Evolutionary conservation across 2,888 invertebrate species (phyloP).

Genomic region (Myopa tessellatipennis): DNA sequence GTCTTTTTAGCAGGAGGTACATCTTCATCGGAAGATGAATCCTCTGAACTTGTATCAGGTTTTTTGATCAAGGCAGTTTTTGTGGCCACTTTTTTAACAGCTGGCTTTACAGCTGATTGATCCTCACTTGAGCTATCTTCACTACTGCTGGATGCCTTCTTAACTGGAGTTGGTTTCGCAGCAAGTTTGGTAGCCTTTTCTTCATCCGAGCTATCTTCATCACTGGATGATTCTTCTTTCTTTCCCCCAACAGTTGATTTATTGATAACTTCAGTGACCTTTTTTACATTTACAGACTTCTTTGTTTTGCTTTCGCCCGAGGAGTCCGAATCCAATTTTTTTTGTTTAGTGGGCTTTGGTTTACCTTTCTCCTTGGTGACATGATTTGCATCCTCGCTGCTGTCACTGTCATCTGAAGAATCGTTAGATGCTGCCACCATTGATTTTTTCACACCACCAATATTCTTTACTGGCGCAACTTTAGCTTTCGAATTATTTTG

Average conservation of each 20-base stretch:
- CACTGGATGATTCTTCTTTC: constrained; percentile 41
- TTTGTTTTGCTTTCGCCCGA: too few species aligned
- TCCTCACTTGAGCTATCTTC: constrained; percentile 49
- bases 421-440: too few species aligned
- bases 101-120: constrained; percentile 47
- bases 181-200: constrained; percentile 46
- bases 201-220: constrained; percentile 45
- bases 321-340: too few species aligned
- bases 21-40: constrained; percentile 65
- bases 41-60: constrained; percentile 66
- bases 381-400: too few species aligned
- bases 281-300: neutral
- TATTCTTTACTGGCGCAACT: too few species aligned
- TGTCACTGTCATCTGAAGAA: too few species aligned
- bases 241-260: constrained; percentile 12
- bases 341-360: too few species aligned
- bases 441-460: too few species aligned
- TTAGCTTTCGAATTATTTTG: too few species aligned
- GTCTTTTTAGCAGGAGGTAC: constrained; percentile 56
- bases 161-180: constrained; percentile 48
- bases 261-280: neutral
- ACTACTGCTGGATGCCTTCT: constrained; percentile 52
- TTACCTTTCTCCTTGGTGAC: too few species aligned
- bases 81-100: constrained; percentile 19
- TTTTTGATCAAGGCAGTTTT: constrained; percentile 49